phyloP scores from a whole-genome alignment of 2,797 vertebrate species.

The Pterois miles region DNA sequence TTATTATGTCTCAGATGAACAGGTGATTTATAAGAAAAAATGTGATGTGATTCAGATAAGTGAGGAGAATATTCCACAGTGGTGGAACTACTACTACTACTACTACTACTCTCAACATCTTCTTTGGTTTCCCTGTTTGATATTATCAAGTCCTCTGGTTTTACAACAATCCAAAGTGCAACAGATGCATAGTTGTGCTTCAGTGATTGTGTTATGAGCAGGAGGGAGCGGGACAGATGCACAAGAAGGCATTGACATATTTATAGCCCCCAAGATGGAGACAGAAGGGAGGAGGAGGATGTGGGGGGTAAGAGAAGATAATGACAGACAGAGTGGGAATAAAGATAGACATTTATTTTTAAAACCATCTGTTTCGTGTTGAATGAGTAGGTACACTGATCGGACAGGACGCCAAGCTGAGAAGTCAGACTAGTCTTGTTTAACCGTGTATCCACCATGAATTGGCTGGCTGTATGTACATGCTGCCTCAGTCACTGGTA shows the following conservation, averaged over 20 bases:
- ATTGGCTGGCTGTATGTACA: too few relatives aligned
- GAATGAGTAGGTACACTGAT: conserved; percentile 67
- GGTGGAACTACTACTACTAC: too few relatives aligned
- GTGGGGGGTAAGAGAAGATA: conserved; percentile 40
- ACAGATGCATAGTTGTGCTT: conserved; percentile 3
- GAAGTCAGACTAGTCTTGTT: not conserved
- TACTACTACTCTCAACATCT: not conserved
- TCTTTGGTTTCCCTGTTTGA: not conserved
- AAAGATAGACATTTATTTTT: conserved; percentile 71
- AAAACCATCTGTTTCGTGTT: conserved; percentile 79
- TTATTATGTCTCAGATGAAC: too few relatives aligned
- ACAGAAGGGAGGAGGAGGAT: conserved; percentile 21
- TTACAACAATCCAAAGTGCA: not conserved
- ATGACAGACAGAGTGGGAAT: conserved; percentile 57
- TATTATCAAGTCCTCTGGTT: not conserved
- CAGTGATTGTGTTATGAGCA: not conserved
- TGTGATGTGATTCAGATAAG: not conserved
- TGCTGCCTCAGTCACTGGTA: too few relatives aligned
- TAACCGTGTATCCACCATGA: not conserved
- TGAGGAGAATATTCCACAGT: not conserved
- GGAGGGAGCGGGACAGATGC: conserved; percentile 19
- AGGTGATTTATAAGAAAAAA: too few relatives aligned
- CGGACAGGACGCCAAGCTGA: not conserved
- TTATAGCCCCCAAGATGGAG: conserved; percentile 40
- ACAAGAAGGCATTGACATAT: conserved; percentile 54